These are phyloP conservation scores for Columba livia DNA, from an alignment of 2,113 vertebrate species.

Conservation along the genomic window DNA sequence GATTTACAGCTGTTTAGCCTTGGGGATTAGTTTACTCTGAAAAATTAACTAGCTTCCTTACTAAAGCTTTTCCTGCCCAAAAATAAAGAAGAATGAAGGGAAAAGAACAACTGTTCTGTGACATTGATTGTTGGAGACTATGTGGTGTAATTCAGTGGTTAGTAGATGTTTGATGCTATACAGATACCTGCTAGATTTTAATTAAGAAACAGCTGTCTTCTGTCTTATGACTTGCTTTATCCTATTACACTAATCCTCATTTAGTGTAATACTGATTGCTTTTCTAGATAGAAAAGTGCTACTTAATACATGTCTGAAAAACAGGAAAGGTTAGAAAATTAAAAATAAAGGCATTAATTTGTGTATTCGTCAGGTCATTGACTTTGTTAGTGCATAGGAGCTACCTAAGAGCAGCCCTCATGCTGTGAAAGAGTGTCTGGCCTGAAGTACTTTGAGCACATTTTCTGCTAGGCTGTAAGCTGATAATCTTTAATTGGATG, in stretches of 20 bases:
- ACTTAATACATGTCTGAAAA: constrained; percentile 23
- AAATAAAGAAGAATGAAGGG: background rate
- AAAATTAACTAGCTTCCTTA: background rate
- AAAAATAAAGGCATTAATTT: constrained; percentile 16
- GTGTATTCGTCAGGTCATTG: background rate
- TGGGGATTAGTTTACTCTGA: background rate
- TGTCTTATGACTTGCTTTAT: background rate
- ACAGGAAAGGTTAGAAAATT: constrained; percentile 28
- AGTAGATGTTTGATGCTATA: background rate
- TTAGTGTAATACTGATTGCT: constrained; percentile 20
- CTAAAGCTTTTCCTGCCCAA: background rate
- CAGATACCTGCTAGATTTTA: constrained; percentile 31
- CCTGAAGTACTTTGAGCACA: background rate
- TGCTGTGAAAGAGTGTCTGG: background rate
- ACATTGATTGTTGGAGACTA: background rate
- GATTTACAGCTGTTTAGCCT: background rate
- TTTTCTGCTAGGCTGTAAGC: background rate
- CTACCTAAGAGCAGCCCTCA: background rate
- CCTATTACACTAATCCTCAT: constrained; percentile 3
- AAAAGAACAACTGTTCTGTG: background rate
- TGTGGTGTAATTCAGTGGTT: background rate
- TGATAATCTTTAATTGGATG: background rate
- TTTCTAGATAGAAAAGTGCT: constrained; percentile 38
- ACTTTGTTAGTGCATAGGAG: background rate
- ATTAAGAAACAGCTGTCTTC: constrained; percentile 50